Percentiles rank a stretch among this genome's conserved stretches.
Conservation (phyloP, 1,140 invertebrate genomes). For the Panonychus citri region DNA sequence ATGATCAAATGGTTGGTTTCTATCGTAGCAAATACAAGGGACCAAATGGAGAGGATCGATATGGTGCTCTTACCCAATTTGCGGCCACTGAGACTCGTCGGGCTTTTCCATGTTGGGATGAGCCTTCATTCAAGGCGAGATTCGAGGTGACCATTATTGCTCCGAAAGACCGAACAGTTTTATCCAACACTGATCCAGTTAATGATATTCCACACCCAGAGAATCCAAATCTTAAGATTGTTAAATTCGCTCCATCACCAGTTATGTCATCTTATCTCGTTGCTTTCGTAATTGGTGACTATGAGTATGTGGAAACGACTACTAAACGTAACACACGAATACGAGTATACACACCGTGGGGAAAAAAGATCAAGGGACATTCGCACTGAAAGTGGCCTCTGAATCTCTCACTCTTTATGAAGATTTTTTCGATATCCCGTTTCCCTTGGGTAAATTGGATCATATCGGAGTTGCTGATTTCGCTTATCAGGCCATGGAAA, state of each 20-base stretch:
- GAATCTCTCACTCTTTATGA: constrained; percentile 12
- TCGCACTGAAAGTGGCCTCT: constrained; percentile 45
- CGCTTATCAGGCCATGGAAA: constrained; percentile 12
- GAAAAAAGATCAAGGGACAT: constrained; percentile 72
- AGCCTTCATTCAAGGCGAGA: constrained; percentile 78
- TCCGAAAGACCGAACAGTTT: constrained; percentile 38
- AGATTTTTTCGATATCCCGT: constrained; percentile 38
- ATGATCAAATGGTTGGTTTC: constrained; percentile 83
- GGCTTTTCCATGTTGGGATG: constrained; percentile 94
- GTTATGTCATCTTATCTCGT: constrained; percentile 91
- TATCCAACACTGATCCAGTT: constrained; percentile 67
- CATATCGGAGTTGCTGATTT: constrained; percentile 70
- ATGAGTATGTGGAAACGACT: constrained; percentile 65
- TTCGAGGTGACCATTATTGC: constrained; percentile 71
- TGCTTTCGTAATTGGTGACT: constrained; percentile 76
- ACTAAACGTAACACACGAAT: constrained; percentile 42
- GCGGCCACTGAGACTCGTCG: constrained; percentile 60
- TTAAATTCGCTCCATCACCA: constrained; percentile 65
- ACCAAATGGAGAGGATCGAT: constrained; percentile 33
- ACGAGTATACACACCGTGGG: constrained; percentile 71
- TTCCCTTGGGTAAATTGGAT: constrained; percentile 87
- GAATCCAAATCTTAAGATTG: constrained; percentile 24
- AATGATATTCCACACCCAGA: constrained; percentile 10
- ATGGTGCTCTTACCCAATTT: constrained; percentile 79
- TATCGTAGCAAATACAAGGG: constrained; percentile 65